Conservation (phyloP, 2,113 vertebrate species). For the Melanerpes formicivorus region DNA sequence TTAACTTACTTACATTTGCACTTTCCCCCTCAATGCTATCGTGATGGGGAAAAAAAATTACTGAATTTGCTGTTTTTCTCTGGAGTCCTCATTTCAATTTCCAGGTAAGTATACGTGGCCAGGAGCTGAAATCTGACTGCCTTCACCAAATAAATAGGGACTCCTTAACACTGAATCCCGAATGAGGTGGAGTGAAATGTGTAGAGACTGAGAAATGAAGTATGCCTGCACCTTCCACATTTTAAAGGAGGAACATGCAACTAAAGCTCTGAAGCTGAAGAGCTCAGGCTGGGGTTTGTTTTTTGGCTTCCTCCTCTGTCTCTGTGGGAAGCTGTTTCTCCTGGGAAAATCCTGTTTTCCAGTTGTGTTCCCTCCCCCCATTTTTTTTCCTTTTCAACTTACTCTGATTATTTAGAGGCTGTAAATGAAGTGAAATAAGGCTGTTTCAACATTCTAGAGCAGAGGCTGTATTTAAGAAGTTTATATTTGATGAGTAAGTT, state of each 20-base stretch:
- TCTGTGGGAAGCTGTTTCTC: background rate
- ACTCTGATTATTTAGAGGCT: background rate
- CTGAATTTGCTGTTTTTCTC: background rate
- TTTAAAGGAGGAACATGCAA: background rate
- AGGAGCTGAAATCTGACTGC: background rate
- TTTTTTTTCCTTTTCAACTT: background rate
- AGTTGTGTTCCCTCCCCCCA: background rate
- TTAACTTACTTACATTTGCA: background rate
- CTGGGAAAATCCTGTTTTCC: background rate
- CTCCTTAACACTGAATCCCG: background rate
- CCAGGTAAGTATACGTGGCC: background rate
- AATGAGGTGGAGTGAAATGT: background rate
- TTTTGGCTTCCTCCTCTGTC: background rate
- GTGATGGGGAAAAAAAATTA: background rate
- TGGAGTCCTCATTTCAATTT: constrained; percentile 7
- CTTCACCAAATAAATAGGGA: background rate
- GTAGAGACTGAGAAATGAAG: background rate
- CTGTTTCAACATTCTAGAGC: constrained; percentile 3
- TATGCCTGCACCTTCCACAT: background rate
- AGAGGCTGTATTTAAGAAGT: constrained; percentile 52
- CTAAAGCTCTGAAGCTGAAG: background rate
- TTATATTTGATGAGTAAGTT: constrained; percentile 59
- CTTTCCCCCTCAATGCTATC: background rate
- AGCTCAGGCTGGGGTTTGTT: background rate
- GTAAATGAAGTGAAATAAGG: constrained; percentile 38